Evolutionary conservation across 53 echinoderm and acorn worm species (phyloP).

Genomic region (Actinopyga echinites): DNA sequence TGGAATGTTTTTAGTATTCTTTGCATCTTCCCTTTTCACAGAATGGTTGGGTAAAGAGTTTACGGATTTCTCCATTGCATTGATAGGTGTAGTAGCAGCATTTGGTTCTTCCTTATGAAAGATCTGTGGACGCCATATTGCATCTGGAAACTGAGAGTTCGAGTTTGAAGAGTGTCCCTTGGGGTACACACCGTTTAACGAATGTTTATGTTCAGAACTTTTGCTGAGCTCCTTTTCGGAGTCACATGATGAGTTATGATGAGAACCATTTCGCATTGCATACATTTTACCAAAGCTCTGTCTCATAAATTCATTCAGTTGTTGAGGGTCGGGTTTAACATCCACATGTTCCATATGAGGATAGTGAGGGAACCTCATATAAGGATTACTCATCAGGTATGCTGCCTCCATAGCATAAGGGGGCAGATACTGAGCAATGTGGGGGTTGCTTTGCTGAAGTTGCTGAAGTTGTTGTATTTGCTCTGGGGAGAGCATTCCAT

Average conservation of each 20-base stretch:
- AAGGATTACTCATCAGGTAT: neutral
- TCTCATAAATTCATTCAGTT: constrained; percentile 27
- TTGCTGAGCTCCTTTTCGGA: neutral
- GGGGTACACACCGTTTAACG: constrained; percentile 3
- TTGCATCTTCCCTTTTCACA: neutral
- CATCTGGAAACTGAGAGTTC: constrained; percentile 56
- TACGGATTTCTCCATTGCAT: constrained; percentile 42
- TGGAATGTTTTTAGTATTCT: constrained; percentile 21
- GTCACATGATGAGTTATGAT: neutral
- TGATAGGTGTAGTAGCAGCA: constrained; percentile 29
- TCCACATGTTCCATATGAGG: constrained; percentile 10
- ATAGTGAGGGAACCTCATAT: constrained; percentile 56
- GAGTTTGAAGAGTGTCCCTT: constrained; percentile 60
- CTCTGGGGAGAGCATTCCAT: constrained; percentile 29
- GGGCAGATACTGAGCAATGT: constrained; percentile 8
- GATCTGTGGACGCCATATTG: constrained; percentile 91
- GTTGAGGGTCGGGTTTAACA: constrained; percentile 62
- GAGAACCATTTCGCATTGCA: constrained; percentile 10
- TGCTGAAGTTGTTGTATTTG: constrained; percentile 19
- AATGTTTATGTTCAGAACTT: constrained; percentile 15
- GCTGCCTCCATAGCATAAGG: constrained; percentile 2
- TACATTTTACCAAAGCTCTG: constrained; percentile 25
- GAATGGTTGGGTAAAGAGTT: constrained; percentile 13
- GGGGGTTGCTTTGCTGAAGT: constrained; percentile 25
- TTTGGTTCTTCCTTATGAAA: constrained; percentile 76